Conservation (phyloP, 2,888 invertebrate genomes). For the Pardosa pseudoannulata region DNA sequence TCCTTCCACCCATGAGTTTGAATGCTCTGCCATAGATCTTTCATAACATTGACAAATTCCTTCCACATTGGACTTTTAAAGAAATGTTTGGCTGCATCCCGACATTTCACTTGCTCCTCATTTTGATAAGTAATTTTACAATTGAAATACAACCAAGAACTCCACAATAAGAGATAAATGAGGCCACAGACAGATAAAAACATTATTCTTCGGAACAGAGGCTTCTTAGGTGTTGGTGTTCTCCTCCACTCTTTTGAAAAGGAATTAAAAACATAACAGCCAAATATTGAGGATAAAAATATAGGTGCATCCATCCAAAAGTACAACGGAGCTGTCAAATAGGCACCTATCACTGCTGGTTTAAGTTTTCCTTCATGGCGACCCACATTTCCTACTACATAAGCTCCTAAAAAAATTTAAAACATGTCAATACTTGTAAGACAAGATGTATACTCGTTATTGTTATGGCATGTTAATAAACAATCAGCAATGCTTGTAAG, state of each 20-base stretch:
- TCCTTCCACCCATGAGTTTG: conserved; percentile 92
- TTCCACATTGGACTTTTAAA: conserved; percentile 91
- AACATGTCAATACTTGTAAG: too few species aligned
- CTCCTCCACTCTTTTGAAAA: conserved; percentile 88
- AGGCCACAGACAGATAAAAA: conserved; percentile 82
- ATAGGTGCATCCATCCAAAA: conserved; percentile 68
- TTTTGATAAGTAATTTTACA: conserved; percentile 88
- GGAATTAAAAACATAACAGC: conserved; percentile 85
- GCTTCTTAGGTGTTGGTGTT: conserved; percentile 80
- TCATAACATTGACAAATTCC: conserved; percentile 82
- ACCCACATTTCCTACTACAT: conserved; percentile 93
- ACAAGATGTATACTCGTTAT: too few species aligned
- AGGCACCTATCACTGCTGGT: conserved; percentile 84
- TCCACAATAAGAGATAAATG: conserved; percentile 85
- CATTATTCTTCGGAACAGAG: conserved; percentile 80
- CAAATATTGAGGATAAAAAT: conserved; percentile 76
- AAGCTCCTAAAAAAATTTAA: conserved; percentile 86
- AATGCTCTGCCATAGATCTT: conserved; percentile 86
- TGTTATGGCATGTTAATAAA: too few species aligned
- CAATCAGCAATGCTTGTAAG: too few species aligned
- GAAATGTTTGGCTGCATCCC: conserved; percentile 92
- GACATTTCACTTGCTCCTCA: conserved; percentile 90
- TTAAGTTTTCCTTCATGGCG: conserved; percentile 86
- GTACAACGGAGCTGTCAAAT: conserved; percentile 84
- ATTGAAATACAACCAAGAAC: conserved; percentile 90